Evolutionary conservation across 2,113 vertebrate species (phyloP).

Genomic region (Nothobranchius kuhntae): DNA sequence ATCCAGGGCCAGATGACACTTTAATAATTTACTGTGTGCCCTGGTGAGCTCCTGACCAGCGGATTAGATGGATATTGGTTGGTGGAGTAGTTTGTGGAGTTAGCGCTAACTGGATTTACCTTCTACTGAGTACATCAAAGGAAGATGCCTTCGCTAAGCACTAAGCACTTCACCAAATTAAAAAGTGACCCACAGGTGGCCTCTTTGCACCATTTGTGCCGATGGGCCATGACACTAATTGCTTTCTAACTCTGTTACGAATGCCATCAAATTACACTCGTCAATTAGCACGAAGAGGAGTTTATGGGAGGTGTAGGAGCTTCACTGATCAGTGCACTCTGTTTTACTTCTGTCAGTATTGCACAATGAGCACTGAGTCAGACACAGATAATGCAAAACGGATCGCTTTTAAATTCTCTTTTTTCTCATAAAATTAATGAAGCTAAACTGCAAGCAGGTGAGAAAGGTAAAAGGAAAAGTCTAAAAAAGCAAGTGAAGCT

Average conservation of each 20-base stretch:
- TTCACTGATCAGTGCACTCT: constrained; percentile 59
- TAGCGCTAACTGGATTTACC: constrained; percentile 84
- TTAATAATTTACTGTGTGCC: constrained; percentile 78
- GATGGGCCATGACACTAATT: constrained; percentile 80
- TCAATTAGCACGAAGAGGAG: constrained; percentile 75
- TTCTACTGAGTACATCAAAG: constrained; percentile 84
- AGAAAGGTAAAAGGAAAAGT: constrained; percentile 22
- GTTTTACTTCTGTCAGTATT: constrained; percentile 70
- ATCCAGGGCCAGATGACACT: constrained; percentile 74
- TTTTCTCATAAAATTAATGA: constrained; percentile 5
- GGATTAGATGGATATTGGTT: constrained; percentile 81
- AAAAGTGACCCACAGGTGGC: constrained; percentile 84
- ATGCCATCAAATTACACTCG: constrained; percentile 81
- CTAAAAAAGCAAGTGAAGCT: constrained; percentile 61
- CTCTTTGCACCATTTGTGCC: constrained; percentile 71
- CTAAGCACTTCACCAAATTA: constrained; percentile 86
- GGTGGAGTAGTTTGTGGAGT: constrained; percentile 73
- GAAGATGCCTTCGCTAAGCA: constrained; percentile 74
- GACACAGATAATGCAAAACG: constrained; percentile 43
- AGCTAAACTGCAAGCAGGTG: constrained; percentile 1
- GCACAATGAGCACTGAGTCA: constrained; percentile 62
- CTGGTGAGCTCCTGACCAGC: constrained; percentile 76
- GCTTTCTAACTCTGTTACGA: constrained; percentile 83
- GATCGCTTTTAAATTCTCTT: constrained; percentile 6
- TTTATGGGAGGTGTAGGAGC: constrained; percentile 64